Evolutionary conservation across 92 coral and sea anemone species (phyloP), one percentile per base, ranked within the genome.

Genomic region (Paramuricea clavata): DNA sequence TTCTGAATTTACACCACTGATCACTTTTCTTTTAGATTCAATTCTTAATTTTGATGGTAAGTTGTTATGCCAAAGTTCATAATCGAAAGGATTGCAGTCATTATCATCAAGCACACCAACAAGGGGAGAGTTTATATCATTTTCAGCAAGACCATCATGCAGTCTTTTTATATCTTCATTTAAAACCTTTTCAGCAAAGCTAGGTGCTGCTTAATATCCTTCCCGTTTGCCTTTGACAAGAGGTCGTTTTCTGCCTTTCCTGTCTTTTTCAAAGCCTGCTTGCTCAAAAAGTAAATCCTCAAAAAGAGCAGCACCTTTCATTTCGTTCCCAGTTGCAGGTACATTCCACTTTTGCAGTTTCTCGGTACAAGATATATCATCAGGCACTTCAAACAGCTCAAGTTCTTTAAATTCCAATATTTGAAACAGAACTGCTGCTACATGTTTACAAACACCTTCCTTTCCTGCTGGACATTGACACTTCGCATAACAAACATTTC

Each of bases 301-400:
- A 80, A 80, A 80, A 39, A 80, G 85, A 41, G 62, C 85, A 80
- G 85, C 56, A 36, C 86, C 86, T 60, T 77, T 82, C 81, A 64
- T 82, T 64, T 82, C 86, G 11, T 34, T 78, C 41, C 69, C 30
- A n/a, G 54, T 35, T 33, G 31, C 41, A 44, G 81, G 87, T 28
- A 49, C 23, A 52, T 52, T 17, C 61, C 61, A 52, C 23, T 17
- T 52, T 22, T 52, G 61, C 23, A 36, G 44, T 39, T 72, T 39
- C 54, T 72, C 26, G 17, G 78, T 72, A 39, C 78, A 72, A 26
- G 78, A 16, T 52, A 16, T 52, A 22, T 52, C 61, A 13, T 44
- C 83, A 47, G 83, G 83, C 42, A 77, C 71, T 44, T 77, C 83
- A 19, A 73, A 44, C 42, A 77, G 59, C 32, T 77, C 83, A n/a